A percentile compares a stretch with the other conserved stretches of the same genome.
phyloP scores from a whole-genome alignment of 2,797 vertebrate species.

The Onychomys arenicola region DNA sequence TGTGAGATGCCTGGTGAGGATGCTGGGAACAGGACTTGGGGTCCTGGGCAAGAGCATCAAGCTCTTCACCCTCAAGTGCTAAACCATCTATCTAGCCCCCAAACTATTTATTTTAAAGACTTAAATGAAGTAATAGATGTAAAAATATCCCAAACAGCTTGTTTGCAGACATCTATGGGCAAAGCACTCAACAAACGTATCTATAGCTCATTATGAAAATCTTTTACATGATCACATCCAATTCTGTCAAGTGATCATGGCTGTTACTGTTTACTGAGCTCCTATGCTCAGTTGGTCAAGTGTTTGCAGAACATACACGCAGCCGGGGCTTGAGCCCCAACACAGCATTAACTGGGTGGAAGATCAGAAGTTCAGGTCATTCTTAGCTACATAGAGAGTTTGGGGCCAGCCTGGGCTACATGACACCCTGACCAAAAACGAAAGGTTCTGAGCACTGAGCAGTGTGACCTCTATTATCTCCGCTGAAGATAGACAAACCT shows the following conservation, averaged over 20 bases:
- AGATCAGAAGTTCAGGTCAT: neutral
- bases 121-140: conserved; percentile 1
- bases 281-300: neutral
- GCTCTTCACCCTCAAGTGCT: neutral
- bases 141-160: neutral
- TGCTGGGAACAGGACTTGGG: neutral
- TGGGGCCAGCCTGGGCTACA: neutral
- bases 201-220: conserved; percentile 5
- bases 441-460: neutral
- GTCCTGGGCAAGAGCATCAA: neutral
- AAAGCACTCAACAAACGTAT: neutral
- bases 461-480: neutral
- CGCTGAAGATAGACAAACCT: neutral
- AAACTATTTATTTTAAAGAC: neutral
- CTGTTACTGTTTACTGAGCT: neutral
- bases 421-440: neutral
- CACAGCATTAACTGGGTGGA: neutral
- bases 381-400: neutral
- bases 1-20: neutral
- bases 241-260: neutral
- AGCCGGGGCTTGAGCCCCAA: neutral
- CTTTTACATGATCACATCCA: conserved; percentile 23
- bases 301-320: neutral
- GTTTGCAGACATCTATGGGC: conserved; percentile 1
- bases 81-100: neutral